Percentiles rank a stretch among this genome's conserved stretches.
These are phyloP conservation scores for Ranitomeya imitator DNA, from an alignment of 2,113 vertebrate genomes.

Conservation along the genomic window DNA sequence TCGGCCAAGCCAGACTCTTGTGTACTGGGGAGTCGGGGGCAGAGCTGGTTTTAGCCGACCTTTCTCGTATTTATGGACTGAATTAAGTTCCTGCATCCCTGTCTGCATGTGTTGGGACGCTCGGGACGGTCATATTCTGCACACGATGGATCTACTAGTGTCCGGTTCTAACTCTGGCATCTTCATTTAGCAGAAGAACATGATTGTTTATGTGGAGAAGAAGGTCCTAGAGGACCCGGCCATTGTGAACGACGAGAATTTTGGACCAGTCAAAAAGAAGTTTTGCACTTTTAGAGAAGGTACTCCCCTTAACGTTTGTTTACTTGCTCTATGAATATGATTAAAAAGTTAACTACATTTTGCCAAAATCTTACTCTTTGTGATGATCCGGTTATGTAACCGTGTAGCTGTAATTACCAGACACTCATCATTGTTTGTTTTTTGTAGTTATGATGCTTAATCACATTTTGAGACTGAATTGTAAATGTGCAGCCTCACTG, in stretches of 20 bases:
- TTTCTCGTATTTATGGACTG: too few species aligned
- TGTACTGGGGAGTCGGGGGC: too few species aligned
- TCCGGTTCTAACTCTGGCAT: neutral
- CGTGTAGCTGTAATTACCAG: neutral
- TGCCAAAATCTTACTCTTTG: neutral
- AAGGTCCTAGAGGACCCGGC: conserved; percentile 93
- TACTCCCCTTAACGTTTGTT: conserved; percentile 47
- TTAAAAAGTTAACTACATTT: neutral
- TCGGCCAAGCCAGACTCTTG: too few species aligned
- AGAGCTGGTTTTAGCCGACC: too few species aligned
- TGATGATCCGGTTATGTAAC: neutral
- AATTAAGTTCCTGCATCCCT: too few species aligned
- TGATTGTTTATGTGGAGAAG: conserved; percentile 96
- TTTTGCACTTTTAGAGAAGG: conserved; percentile 98
- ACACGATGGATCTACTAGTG: neutral
- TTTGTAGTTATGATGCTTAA: neutral
- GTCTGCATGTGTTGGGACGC: too few species aligned
- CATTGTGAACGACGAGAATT: conserved; percentile 85
- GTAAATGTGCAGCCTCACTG: neutral
- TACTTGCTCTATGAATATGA: neutral
- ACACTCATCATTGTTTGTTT: neutral
- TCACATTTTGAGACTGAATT: neutral
- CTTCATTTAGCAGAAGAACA: conserved; percentile 79
- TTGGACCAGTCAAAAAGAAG: conserved; percentile 85
- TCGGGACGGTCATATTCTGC: neutral